These are phyloP conservation scores for Lepidochrysops patricia DNA, from an alignment of 2,888 invertebrate species.

Conservation along the genomic window DNA sequence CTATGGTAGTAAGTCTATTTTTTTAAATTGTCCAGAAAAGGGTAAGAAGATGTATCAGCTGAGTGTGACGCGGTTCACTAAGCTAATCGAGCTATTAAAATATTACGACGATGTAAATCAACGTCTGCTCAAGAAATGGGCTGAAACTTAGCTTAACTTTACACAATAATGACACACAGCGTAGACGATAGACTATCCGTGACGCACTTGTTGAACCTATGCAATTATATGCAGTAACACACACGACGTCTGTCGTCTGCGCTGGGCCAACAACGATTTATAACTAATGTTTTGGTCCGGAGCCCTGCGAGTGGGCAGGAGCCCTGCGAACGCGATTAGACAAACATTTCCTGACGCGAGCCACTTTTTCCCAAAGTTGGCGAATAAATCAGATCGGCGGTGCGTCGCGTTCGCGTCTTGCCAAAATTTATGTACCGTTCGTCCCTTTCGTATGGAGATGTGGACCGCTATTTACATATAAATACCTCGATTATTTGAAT, in stretches of 20 bases:
- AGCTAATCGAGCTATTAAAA: too few species aligned
- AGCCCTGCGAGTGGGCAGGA: slow-evolving; percentile 52
- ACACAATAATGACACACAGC: too few species aligned
- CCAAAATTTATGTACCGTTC: slow-evolving; percentile 74
- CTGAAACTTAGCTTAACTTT: too few species aligned
- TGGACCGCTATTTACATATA: slow-evolving; percentile 73
- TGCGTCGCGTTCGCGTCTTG: slow-evolving; percentile 71
- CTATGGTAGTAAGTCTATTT: too few species aligned
- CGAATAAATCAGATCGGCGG: slow-evolving; percentile 71
- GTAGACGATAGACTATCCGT: too few species aligned
- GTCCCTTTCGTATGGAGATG: slow-evolving; percentile 75
- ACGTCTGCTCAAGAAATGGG: too few species aligned
- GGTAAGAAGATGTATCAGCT: too few species aligned
- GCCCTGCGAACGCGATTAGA: slow-evolving; percentile 70
- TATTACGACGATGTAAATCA: too few species aligned
- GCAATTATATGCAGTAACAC: not conserved
- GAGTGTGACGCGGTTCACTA: too few species aligned
- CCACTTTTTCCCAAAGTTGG: slow-evolving; percentile 70
- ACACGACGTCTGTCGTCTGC: too few species aligned
- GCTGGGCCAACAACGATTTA: slow-evolving; percentile 19
- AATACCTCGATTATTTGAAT: slow-evolving; percentile 76
- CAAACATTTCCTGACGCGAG: slow-evolving; percentile 72
- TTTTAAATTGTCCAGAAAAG: too few species aligned
- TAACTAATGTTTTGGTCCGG: slow-evolving; percentile 32
- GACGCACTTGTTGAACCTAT: too few species aligned